Conservation (phyloP, 2,888 invertebrate species). For the Apodemia zela region DNA sequence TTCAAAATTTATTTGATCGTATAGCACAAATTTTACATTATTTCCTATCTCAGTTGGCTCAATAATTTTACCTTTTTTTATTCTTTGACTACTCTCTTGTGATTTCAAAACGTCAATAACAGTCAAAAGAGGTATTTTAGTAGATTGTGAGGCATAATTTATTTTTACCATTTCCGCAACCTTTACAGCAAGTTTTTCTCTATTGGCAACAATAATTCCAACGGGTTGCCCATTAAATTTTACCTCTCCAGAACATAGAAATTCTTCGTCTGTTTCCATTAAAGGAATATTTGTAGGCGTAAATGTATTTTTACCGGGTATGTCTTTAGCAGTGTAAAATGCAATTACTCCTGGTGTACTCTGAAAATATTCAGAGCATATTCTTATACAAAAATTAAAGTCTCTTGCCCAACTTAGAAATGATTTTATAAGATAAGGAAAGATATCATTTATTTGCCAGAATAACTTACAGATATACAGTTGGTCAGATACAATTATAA, state of each 20-base stretch:
- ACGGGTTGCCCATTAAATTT: conserved; percentile 82
- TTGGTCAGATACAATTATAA: too few relatives aligned
- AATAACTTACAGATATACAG: too few relatives aligned
- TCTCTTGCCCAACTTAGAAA: too few relatives aligned
- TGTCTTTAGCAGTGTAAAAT: conserved; percentile 82
- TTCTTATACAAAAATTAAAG: neutral
- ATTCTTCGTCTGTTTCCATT: conserved; percentile 50
- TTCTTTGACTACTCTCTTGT: conserved; percentile 47
- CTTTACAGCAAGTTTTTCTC: conserved; percentile 73
- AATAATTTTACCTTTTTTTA: conserved; percentile 43
- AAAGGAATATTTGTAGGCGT: conserved; percentile 49
- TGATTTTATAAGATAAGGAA: too few relatives aligned
- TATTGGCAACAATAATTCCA: conserved; percentile 82
- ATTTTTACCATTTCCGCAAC: conserved; percentile 79
- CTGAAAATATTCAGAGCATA: conserved; percentile 49
- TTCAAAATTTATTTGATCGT: conserved; percentile 79
- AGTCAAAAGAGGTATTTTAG: conserved; percentile 48
- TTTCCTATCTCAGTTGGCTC: conserved; percentile 58
- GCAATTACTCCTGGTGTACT: conserved; percentile 81
- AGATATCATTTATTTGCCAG: too few relatives aligned
- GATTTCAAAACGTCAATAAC: conserved; percentile 58
- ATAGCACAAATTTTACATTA: conserved; percentile 62
- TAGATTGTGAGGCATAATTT: conserved; percentile 56
- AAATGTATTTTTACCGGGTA: conserved; percentile 83
- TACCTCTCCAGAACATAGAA: conserved; percentile 61